Base-by-base conservation (phyloP, 2,888 invertebrate genomes). In the Oligia latruncula region DNA sequence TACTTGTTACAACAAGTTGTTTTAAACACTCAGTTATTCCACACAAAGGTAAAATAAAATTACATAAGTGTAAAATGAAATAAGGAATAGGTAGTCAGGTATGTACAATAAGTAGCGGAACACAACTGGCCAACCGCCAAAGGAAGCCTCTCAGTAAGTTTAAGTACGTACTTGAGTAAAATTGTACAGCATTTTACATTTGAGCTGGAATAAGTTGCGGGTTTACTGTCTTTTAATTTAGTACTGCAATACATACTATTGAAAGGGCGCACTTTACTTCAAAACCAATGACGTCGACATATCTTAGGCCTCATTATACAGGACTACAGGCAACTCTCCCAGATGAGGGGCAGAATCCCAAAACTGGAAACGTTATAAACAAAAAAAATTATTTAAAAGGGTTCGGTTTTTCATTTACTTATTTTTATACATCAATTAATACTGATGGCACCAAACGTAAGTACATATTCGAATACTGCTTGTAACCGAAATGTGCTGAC, bases 81-180 rank as follows among this genome's bases (percentile, higher is more conserved):
- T 23, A 60, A 20, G n/a, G 20, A 35, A 55, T 70, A n/a, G n/a
- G n/a, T n/a, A 55, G n/a, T n/a, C 46, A 49, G 6, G 43, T n/a
- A 23, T 35, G 49, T 49, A 49, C 35, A 72, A 60, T 11, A 60
- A 71, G 46, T 71, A 65, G 23, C 62, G 43, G 71, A 49, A 74
- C 58, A 66, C 68, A 52, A 71, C 80, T 87, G 81, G 87, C 78
- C 40, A 23, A 8, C 60, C 40, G 87, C 86, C 87, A 87, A 76
- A 66, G 55, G 82, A 68, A 55, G 35, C n/a, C 65, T 49, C 58
- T 62, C 52, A 65, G 35, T 82, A 71, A 72, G n/a, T 78, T 83
- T 67, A 71, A 84, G 62, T 74, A 74, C 60, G 29, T 76, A 76
- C 68, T 66, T 65, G 76, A 71, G 68, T 73, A 58, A 81, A 84